These are phyloP conservation scores for Lethrus apterus DNA, from an alignment of 1,140 invertebrate genomes.

Conservation along the genomic window DNA sequence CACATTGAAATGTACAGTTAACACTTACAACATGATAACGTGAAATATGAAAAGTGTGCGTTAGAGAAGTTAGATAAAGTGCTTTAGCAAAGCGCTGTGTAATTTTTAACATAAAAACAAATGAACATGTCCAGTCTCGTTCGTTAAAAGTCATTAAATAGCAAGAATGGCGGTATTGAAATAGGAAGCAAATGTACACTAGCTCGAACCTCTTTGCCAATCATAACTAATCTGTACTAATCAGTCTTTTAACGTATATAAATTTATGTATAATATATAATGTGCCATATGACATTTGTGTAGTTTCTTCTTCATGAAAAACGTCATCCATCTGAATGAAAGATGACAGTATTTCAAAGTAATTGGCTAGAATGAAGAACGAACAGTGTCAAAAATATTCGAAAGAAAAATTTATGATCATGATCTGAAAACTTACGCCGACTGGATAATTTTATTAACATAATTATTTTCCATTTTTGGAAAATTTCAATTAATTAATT, in stretches of 20 bases:
- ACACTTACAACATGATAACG: neutral
- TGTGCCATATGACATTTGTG: too few relatives aligned
- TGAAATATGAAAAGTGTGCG: constrained; percentile 10
- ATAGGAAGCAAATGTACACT: constrained; percentile 41
- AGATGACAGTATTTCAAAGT: neutral
- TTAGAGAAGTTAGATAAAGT: constrained; percentile 1
- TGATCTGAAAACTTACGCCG: too few relatives aligned
- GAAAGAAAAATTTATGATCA: too few relatives aligned
- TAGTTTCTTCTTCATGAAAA: neutral
- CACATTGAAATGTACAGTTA: constrained; percentile 4
- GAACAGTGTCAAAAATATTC: constrained; percentile 20
- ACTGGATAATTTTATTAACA: too few relatives aligned
- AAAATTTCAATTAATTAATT: too few relatives aligned
- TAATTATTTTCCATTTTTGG: too few relatives aligned
- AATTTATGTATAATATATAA: constrained; percentile 1
- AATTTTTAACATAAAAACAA: constrained; percentile 7
- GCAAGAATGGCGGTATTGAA: constrained; percentile 25
- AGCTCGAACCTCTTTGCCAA: constrained; percentile 34
- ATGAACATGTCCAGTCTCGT: constrained; percentile 9
- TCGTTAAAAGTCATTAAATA: constrained; percentile 12
- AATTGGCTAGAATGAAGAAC: neutral
- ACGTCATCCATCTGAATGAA: neutral
- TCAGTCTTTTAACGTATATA: neutral
- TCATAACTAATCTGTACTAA: constrained; percentile 32
- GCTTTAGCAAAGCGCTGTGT: constrained; percentile 7